Percentiles rank a stretch among this genome's conserved stretches.
These are phyloP conservation scores for Hippocampus kuda DNA, from an alignment of 2,797 vertebrate genomes.

Conservation along the genomic window DNA sequence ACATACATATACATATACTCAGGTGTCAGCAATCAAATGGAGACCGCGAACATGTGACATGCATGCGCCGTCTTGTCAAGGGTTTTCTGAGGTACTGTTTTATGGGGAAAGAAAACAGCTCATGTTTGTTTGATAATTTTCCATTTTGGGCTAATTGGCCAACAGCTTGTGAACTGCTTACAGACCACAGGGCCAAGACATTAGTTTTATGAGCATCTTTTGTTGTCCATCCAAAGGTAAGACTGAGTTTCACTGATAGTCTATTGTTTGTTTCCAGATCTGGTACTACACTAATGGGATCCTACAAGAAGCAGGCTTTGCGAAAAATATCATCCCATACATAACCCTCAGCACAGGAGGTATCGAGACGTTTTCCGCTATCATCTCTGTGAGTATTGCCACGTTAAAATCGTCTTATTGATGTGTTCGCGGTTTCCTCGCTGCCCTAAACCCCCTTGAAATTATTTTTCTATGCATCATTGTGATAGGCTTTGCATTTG, in stretches of 20 bases:
- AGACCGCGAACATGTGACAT: too few relatives aligned
- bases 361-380: slow-evolving; percentile 75
- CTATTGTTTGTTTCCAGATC: slow-evolving; percentile 63
- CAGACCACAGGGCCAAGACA: too few relatives aligned
- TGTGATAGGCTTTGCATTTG: neutral
- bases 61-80: too few relatives aligned
- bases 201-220: neutral
- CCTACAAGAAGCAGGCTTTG: slow-evolving; percentile 76
- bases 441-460: neutral
- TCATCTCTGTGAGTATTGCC: slow-evolving; percentile 79
- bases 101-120: neutral
- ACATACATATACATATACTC: too few relatives aligned
- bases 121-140: neutral
- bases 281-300: slow-evolving; percentile 95
- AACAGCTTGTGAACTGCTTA: neutral
- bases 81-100: neutral
- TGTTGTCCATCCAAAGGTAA: neutral
- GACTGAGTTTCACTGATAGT: neutral
- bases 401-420: neutral
- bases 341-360: slow-evolving; percentile 84
- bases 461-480: neutral
- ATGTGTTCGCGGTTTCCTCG: neutral
- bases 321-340: slow-evolving; percentile 69
- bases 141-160: neutral
- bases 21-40: too few relatives aligned